Percentiles rank a stretch among this genome's conserved stretches.
Evolutionary conservation across 2,113 vertebrate species (phyloP).

Genomic region (Andinoacara biseriatus): DNA sequence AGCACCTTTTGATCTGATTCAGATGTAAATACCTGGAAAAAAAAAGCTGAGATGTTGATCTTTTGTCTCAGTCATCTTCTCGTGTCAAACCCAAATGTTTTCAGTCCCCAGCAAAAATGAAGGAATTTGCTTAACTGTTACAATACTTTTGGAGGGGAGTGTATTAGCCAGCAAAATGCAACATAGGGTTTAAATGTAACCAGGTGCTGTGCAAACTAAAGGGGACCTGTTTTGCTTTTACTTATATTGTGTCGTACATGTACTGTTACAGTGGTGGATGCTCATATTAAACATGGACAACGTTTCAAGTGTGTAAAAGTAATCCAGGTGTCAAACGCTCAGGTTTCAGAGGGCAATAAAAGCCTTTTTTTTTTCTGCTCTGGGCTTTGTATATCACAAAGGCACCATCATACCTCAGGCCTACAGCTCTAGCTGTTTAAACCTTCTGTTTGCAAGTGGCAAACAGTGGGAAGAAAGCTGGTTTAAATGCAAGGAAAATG

Average conservation of each 20-base stretch:
- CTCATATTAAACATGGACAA: not conserved
- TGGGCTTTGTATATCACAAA: not conserved
- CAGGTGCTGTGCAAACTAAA: conserved; percentile 2
- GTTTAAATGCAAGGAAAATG: not conserved
- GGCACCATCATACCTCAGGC: not conserved
- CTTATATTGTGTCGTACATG: not conserved
- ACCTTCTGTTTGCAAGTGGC: not conserved
- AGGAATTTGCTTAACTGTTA: too few species aligned
- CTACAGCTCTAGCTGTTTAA: not conserved
- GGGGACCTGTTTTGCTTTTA: not conserved
- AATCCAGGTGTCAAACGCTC: not conserved
- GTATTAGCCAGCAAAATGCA: not conserved
- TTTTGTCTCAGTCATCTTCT: too few species aligned
- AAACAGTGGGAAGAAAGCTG: not conserved
- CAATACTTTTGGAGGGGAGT: too few species aligned
- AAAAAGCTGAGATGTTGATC: too few species aligned
- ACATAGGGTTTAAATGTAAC: not conserved
- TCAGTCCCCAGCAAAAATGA: too few species aligned
- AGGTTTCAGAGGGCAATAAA: not conserved
- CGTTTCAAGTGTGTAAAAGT: not conserved
- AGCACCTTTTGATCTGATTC: too few species aligned
- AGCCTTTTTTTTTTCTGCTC: not conserved
- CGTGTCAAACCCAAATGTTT: too few species aligned
- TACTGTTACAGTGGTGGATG: not conserved
- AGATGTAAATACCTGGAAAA: too few species aligned